Evolutionary conservation across 2,888 invertebrate genomes (phyloP).

Genomic region (Amblyjoppa proteus): DNA sequence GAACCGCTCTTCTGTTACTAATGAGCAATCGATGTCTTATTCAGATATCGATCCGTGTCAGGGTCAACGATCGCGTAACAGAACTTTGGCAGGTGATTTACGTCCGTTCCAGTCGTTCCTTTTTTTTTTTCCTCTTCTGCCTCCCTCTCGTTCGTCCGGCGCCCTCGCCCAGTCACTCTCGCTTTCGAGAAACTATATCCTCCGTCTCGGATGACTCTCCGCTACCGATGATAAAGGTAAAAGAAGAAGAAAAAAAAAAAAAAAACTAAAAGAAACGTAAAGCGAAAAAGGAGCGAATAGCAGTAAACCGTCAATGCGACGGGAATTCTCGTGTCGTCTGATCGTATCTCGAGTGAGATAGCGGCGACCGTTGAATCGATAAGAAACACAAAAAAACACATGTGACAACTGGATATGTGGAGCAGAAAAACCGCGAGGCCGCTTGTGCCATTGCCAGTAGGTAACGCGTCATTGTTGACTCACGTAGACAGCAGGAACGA

Average conservation of each 20-base stretch:
- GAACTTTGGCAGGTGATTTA: conserved; percentile 46
- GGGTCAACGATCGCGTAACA: conserved; percentile 54
- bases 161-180: conserved; percentile 22
- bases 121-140: conserved; percentile 31
- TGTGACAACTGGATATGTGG: conserved; percentile 37
- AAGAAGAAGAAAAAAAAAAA: conserved; percentile 20
- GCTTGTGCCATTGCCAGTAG: conserved; percentile 12
- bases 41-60: conserved; percentile 79
- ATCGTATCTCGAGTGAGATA: conserved; percentile 26
- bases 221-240: conserved; percentile 61
- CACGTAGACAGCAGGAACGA: conserved; percentile 34
- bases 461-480: conserved; percentile 37
- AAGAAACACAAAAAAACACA: conserved; percentile 55
- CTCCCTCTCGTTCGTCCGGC: conserved; percentile 4
- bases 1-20: conserved; percentile 66
- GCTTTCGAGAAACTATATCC: conserved; percentile 34
- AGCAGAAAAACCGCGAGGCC: conserved; percentile 49
- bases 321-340: conserved; percentile 60
- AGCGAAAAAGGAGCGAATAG: conserved; percentile 40
- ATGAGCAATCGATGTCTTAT: conserved; percentile 75
- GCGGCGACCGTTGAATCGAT: conserved; percentile 64
- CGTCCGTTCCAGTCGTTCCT: conserved; percentile 13
- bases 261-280: conserved; percentile 23
- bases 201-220: neutral
- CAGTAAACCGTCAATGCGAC: conserved; percentile 64